Percentiles rank a stretch among this genome's conserved stretches.
These are phyloP conservation scores for Porites australiensis DNA, from an alignment of 64 coral and sea anemone genomes.

Conservation along the genomic window DNA sequence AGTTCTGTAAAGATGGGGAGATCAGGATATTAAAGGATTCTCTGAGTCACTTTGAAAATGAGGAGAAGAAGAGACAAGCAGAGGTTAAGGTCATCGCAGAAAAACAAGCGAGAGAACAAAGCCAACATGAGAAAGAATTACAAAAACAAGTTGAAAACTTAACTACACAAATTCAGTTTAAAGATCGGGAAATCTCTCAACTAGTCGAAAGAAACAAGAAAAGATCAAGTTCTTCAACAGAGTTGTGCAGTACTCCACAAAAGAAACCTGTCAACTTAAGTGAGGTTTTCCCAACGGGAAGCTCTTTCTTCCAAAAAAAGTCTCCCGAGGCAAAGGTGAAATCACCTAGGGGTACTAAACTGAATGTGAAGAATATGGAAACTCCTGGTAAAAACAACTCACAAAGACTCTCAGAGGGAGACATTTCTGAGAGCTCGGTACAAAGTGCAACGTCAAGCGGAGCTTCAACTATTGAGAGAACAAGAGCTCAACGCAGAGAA, in stretches of 20 bases:
- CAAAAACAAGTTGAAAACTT: slow-evolving; percentile 84
- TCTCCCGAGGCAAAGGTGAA: slow-evolving; percentile 38
- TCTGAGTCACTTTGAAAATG: slow-evolving; percentile 57
- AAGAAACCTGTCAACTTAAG: slow-evolving; percentile 51
- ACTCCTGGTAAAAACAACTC: neutral
- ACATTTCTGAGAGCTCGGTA: neutral
- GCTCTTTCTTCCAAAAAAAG: slow-evolving; percentile 78
- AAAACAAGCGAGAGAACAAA: slow-evolving; percentile 58
- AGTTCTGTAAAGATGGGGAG: slow-evolving; percentile 80
- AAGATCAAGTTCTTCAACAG: slow-evolving; percentile 30
- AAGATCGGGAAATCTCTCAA: slow-evolving; percentile 91
- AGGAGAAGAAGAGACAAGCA: slow-evolving; percentile 54
- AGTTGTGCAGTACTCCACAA: slow-evolving; percentile 37
- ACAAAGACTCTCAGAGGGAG: slow-evolving; percentile 33
- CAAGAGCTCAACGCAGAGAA: neutral
- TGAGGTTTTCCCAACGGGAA: slow-evolving; percentile 79
- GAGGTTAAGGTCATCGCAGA: slow-evolving; percentile 58
- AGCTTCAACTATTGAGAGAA: neutral
- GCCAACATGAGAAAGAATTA: slow-evolving; percentile 77
- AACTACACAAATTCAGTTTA: slow-evolving; percentile 73
- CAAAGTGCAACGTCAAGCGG: neutral
- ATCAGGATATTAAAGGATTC: slow-evolving; percentile 84
- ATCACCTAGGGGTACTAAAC: neutral
- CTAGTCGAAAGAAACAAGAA: slow-evolving; percentile 74
- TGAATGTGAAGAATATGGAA: neutral